Evolutionary conservation across 2,888 invertebrate species (phyloP).

Genomic region (Orthosia cruda): DNA sequence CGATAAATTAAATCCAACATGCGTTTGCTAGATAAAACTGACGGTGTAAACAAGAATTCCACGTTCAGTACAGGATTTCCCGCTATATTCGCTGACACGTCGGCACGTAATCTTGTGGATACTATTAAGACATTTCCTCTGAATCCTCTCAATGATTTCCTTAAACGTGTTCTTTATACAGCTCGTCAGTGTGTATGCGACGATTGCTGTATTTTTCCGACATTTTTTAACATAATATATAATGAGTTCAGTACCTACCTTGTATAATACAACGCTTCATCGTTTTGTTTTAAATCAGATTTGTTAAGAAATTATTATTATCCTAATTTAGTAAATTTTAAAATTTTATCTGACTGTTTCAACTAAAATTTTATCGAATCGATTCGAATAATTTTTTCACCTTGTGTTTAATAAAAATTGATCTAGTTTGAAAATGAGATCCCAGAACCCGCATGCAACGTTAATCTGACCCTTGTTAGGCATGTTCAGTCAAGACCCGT

Average conservation of each 20-base stretch:
- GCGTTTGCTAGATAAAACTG: constrained; percentile 56
- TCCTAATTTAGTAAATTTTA: background rate
- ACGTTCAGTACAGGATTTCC: constrained; percentile 53
- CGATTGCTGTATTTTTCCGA: background rate
- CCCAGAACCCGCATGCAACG: constrained; percentile 1
- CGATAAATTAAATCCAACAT: constrained; percentile 55
- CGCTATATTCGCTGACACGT: constrained; percentile 44
- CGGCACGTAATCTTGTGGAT: constrained; percentile 52
- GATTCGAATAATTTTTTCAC: too few relatives aligned
- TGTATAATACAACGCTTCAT: background rate
- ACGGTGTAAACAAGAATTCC: constrained; percentile 53
- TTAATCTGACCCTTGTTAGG: constrained; percentile 9
- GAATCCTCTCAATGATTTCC: constrained; percentile 38
- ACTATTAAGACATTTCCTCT: constrained; percentile 53
- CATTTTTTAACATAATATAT: too few relatives aligned
- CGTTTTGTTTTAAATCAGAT: background rate
- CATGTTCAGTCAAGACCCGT: constrained; percentile 3
- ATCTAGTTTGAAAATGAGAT: background rate
- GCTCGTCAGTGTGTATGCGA: background rate
- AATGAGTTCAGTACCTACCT: background rate
- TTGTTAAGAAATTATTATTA: background rate
- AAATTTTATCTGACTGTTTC: background rate
- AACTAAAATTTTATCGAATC: too few relatives aligned
- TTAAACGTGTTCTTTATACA: constrained; percentile 11
- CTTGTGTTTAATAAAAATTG: background rate